Evolutionary conservation across 2,888 invertebrate genomes (phyloP), one percentile per base, ranked within the genome.

Genomic region (Corbicula japonica): DNA sequence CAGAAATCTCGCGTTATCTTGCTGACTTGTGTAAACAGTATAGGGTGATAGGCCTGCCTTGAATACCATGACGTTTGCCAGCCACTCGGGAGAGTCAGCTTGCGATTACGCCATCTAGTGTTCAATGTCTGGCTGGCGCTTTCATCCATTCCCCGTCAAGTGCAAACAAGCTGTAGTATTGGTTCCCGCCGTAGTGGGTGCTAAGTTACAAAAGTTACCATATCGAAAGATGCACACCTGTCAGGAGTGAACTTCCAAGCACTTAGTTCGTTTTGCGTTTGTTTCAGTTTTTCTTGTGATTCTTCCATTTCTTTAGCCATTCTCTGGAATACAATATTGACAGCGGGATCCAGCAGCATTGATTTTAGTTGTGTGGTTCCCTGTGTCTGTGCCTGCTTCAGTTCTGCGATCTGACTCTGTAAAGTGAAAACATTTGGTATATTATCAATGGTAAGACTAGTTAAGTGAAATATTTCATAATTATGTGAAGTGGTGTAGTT

Each of bases 181-280:
- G 28, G 48, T 34, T 34, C 48, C 54, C 35, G 35, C 18, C 15
- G 62, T 41, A 34, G 62, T 44, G 38, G 12, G 38, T 52, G 50
- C 77, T 76, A 84, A 78, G 81, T 86, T 84, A 87, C 79, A 86
- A 88, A 83, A 80, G 86, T 88, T 87, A 89, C 80, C 61, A 62
- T 58, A 72, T 82, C 71, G 77, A 73, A 68, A 81, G 87, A 89
- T 89, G 89, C 82, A 89, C 92, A 96, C 96, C 96, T 98, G 94
- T 99, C 99, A n/a, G 99, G 98, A 18, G 99, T 99, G 94, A 99
- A 99, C 94, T 99, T 99, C 98, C 99, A 99, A 2, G 99, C 99
- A 71, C 97, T 97, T 56, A 99, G 95, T 95, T 99, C 99, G 94
- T 98, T 98, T 94, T 99, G 99, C 23, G 98, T 98, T 94, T 99